These are phyloP conservation scores for Pegoplata infirma DNA, from an alignment of 2,888 invertebrate species.

Conservation along the genomic window DNA sequence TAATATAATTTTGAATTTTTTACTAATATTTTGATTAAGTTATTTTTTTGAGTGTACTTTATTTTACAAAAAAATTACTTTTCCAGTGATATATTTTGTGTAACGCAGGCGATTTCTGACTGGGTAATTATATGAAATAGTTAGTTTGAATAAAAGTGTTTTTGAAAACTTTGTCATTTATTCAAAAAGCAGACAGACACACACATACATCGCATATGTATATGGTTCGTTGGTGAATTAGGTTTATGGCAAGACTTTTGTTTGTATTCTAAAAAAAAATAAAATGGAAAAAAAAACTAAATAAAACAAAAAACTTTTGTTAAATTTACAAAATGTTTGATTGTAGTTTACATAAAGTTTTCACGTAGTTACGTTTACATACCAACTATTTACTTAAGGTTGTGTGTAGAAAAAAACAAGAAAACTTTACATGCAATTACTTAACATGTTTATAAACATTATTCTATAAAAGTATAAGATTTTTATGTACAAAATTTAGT, in stretches of 20 bases:
- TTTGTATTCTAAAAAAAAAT: not conserved
- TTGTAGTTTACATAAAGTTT: constrained; percentile 53
- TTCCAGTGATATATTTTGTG: no score
- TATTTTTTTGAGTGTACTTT: no score
- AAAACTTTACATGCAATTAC: constrained; percentile 6
- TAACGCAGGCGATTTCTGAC: no score
- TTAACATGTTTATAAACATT: not conserved
- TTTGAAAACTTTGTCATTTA: constrained; percentile 15
- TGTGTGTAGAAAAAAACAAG: constrained; percentile 11
- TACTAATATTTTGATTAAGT: no score
- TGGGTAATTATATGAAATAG: not conserved
- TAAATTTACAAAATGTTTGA: constrained; percentile 51
- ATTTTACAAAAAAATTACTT: no score
- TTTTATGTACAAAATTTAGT: no score
- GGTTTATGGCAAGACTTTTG: constrained; percentile 25
- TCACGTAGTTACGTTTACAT: constrained; percentile 37
- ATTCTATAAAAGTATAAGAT: not conserved
- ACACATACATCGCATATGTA: constrained; percentile 10
- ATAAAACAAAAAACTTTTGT: constrained; percentile 16
- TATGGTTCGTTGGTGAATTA: constrained; percentile 35
- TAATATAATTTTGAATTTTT: no score
- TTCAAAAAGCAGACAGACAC: constrained; percentile 2
- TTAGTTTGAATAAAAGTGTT: not conserved
- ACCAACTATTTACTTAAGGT: constrained; percentile 35
- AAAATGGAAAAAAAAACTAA: not conserved